Evolutionary conservation across 2,113 vertebrate species (phyloP).

Genomic region (Syngnathus scovelli): DNA sequence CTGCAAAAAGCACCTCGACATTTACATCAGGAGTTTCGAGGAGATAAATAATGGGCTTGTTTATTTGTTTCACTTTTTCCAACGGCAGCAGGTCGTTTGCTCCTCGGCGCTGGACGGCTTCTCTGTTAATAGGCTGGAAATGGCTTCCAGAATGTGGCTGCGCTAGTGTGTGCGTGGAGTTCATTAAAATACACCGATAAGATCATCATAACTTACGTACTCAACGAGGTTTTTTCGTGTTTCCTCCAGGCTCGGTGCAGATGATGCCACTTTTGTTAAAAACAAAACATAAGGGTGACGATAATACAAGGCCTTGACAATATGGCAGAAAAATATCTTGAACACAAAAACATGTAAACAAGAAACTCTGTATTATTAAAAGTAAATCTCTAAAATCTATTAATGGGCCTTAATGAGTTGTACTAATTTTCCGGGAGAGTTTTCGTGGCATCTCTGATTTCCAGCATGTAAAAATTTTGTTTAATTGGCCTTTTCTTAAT

Average conservation of each 20-base stretch:
- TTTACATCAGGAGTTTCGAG: slow-evolving; percentile 15
- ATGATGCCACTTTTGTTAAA: slow-evolving; percentile 44
- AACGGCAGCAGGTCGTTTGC: slow-evolving; percentile 45
- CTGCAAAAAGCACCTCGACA: neutral
- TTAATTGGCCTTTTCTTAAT: no score
- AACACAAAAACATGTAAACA: no score
- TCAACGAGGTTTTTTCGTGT: slow-evolving; percentile 23
- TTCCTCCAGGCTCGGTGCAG: slow-evolving; percentile 30
- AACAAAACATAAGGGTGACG: slow-evolving; percentile 43
- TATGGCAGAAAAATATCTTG: neutral
- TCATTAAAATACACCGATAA: slow-evolving; percentile 53
- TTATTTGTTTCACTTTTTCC: slow-evolving; percentile 36
- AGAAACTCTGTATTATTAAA: no score
- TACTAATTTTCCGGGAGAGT: no score
- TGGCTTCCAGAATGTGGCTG: slow-evolving; percentile 33
- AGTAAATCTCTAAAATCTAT: no score
- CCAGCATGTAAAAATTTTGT: no score
- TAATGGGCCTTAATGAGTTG: no score
- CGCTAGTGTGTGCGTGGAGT: slow-evolving; percentile 20
- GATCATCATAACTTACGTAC: slow-evolving; percentile 50
- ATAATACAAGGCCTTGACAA: slow-evolving; percentile 15
- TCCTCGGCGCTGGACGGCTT: slow-evolving; percentile 43
- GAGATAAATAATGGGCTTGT: slow-evolving; percentile 31
- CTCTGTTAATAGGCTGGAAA: slow-evolving; percentile 53
- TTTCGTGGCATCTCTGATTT: no score